Evolutionary conservation across 2,888 invertebrate species (phyloP).

Genomic region (Eulithis prunata): DNA sequence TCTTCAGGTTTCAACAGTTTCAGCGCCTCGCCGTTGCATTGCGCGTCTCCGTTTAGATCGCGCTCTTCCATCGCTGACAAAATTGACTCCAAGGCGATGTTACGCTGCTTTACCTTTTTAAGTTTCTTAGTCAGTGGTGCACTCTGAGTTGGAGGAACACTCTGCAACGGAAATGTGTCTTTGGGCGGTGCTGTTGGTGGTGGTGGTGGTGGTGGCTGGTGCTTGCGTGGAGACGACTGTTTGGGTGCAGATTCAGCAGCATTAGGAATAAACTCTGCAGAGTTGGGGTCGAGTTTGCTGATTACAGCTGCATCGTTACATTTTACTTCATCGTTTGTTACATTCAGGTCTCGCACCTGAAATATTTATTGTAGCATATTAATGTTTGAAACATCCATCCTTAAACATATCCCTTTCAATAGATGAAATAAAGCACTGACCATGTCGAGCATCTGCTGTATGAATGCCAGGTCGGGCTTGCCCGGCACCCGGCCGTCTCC

Average conservation of each 20-base stretch:
- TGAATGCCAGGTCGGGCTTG: slow-evolving; percentile 57
- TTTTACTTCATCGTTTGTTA: slow-evolving; percentile 34
- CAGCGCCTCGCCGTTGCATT: slow-evolving; percentile 1
- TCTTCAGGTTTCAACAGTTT: slow-evolving; percentile 49
- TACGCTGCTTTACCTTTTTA: slow-evolving; percentile 46
- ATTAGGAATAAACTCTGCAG: slow-evolving; percentile 14
- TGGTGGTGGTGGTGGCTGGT: too few species aligned
- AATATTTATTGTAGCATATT: slow-evolving; percentile 30
- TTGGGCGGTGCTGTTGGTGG: too few species aligned
- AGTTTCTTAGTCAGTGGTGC: neutral
- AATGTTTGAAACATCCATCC: too few species aligned
- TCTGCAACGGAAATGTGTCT: too few species aligned
- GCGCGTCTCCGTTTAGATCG: neutral
- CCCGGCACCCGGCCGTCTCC: slow-evolving; percentile 43
- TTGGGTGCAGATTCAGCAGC: neutral
- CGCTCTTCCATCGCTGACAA: slow-evolving; percentile 40
- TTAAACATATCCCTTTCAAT: too few species aligned
- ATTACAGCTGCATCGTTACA: slow-evolving; percentile 26
- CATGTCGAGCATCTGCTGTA: slow-evolving; percentile 61
- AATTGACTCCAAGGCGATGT: slow-evolving; percentile 60
- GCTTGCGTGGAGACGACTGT: neutral
- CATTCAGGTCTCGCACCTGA: slow-evolving; percentile 51
- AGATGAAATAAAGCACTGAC: slow-evolving; percentile 44
- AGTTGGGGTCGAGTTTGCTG: slow-evolving; percentile 30
- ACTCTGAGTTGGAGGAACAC: neutral